Percentiles rank a stretch among this genome's conserved stretches.
These are phyloP conservation scores for Andrena haemorrhoa DNA, from an alignment of 2,888 invertebrate species.

Conservation along the genomic window DNA sequence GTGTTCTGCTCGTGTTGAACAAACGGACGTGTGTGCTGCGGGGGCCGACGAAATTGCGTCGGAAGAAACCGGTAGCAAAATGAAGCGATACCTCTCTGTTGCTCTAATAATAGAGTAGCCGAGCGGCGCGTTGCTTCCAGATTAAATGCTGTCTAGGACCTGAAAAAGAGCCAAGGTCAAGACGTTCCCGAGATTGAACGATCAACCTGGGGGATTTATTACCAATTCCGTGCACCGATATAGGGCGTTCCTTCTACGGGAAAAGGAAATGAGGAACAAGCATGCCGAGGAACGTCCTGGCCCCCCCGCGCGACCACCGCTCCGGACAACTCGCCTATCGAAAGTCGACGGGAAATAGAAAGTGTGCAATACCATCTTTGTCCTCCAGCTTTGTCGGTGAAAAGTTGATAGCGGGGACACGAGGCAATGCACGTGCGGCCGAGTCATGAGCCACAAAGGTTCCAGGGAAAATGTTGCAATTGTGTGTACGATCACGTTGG, in stretches of 20 bases:
- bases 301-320: slow-evolving; percentile 1
- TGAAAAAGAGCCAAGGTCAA: slow-evolving; percentile 63
- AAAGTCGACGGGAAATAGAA: slow-evolving; percentile 60
- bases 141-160: slow-evolving; percentile 75
- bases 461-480: slow-evolving; percentile 40
- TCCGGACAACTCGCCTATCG: slow-evolving; percentile 26
- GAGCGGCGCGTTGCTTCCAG: slow-evolving; percentile 70
- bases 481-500: slow-evolving; percentile 1
- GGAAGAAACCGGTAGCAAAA: slow-evolving; percentile 66
- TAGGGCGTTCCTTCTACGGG: slow-evolving; percentile 49
- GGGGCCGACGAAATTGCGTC: slow-evolving; percentile 30
- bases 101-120: slow-evolving; percentile 76
- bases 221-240: slow-evolving; percentile 47
- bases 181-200: slow-evolving; percentile 54
- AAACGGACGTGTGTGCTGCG: slow-evolving; percentile 16
- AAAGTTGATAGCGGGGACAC: slow-evolving; percentile 29
- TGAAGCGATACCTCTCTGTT: slow-evolving; percentile 56
- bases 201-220: slow-evolving; percentile 49
- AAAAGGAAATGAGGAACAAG: slow-evolving; percentile 50
- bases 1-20: slow-evolving; percentile 7
- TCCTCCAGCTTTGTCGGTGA: slow-evolving; percentile 51
- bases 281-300: slow-evolving; percentile 35
- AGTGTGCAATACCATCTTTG: slow-evolving; percentile 48
- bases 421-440: slow-evolving; percentile 42
- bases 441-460: slow-evolving; percentile 28